Percentiles rank a stretch among this genome's conserved stretches.
These are phyloP conservation scores for Octodon degus DNA, from an alignment of 2,113 vertebrate genomes.

Conservation along the genomic window DNA sequence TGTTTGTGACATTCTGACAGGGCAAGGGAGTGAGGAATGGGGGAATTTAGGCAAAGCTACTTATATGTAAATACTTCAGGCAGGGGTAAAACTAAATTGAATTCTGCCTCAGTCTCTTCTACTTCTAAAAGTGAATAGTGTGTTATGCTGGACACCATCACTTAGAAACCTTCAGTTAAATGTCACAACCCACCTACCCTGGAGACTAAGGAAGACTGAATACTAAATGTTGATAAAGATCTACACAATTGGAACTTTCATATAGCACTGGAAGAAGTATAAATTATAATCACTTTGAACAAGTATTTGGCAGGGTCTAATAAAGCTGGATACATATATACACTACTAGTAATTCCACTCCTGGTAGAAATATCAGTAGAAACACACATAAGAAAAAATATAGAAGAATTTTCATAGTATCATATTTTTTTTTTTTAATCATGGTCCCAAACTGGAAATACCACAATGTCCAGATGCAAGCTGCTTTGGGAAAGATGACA, in stretches of 20 bases:
- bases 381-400: neutral
- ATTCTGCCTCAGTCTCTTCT: too few relatives aligned
- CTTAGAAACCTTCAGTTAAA: neutral
- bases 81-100: too few relatives aligned
- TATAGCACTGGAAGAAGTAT: neutral
- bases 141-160: too few relatives aligned
- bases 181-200: neutral
- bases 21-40: too few relatives aligned
- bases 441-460: slow-evolving; percentile 11
- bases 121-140: too few relatives aligned
- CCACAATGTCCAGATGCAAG: neutral
- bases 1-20: too few relatives aligned
- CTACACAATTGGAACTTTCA: neutral
- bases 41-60: too few relatives aligned
- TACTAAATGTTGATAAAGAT: neutral
- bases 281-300: slow-evolving; percentile 35
- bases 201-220: neutral
- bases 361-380: slow-evolving; percentile 7
- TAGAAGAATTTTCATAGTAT: slow-evolving; percentile 40
- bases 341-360: neutral
- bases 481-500: neutral
- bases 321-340: neutral
- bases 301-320: slow-evolving; percentile 14
- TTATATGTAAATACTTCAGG: too few relatives aligned
- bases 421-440: neutral